Evolutionary conservation across 2,888 invertebrate species (phyloP), one percentile per base, ranked within the genome.

Genomic region (Lissocephala sabroskyi): DNA sequence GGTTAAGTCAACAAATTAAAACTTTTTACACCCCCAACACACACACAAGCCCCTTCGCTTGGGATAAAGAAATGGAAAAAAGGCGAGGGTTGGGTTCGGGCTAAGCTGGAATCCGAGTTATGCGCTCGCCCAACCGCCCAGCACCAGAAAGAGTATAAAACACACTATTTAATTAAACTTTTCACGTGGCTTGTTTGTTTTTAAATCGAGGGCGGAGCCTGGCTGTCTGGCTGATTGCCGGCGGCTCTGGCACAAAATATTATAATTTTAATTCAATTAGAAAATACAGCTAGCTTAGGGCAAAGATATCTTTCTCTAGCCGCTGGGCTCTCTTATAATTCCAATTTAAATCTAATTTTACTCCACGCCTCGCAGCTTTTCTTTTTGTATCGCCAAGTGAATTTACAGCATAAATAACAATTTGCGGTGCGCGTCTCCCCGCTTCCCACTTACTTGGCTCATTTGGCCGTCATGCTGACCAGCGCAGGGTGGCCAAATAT

Each of bases 1-100:
- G 71, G 71, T 78, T 71, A 78, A 71, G 71, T 71, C 76, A 71
- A 71, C 78, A 71, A 71, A 78, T 71, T 71, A 78, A 71, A 71
- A 71, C 78, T 71, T 71, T 70, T 71, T 56, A 26, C 52, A 45
- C 19, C 49, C 29, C 39, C 35, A 48, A 26, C 26, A 33, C 28
- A 33, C 35, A 41, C 19, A 16, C 7, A 32, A 32, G 10, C 26
- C n/a, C n/a, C 7, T 13, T 28, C 37, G n/a, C n/a, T n/a, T n/a
- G n/a, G n/a, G n/a, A n/a, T n/a, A n/a, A n/a, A n/a, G n/a, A n/a
- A n/a, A n/a, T n/a, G n/a, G n/a, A n/a, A n/a, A n/a, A n/a, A n/a
- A n/a, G n/a, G n/a, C n/a, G n/a, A n/a, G n/a, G n/a, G n/a, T n/a
- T 35, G 35, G 16, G 35, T 35, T 35, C 11, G 16, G 35, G 9